Evolutionary conservation across 2,797 vertebrate genomes (phyloP), one percentile per base, ranked within the genome.

Genomic region (Antennarius maculatus): DNA sequence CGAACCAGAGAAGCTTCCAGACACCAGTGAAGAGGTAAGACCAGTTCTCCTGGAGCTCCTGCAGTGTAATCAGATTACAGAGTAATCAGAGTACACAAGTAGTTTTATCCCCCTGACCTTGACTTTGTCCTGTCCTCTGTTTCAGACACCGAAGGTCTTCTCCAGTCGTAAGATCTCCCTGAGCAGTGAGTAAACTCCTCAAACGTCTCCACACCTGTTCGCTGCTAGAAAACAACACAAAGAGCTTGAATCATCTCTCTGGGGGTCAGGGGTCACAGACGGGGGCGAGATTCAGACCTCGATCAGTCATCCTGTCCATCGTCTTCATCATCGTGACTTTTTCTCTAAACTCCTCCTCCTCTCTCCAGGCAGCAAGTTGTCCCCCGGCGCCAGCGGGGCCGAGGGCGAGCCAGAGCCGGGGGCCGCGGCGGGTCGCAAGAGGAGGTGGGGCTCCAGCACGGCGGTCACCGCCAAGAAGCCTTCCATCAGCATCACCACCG

Each of bases 401-500:
- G 91, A 94, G 48, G 88, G 88, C 2, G 94, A 95, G 66, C 94
- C 91, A 53, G 93, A 94, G 15, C 72, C 80, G 37, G 89, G 76
- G 28, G 87, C 92, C 7, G 90, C 83, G 3, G 90, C 92, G 0
- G 92, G 93, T 55, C 94, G 96, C 71, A 96, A 96, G 79, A 92
- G 96, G 79, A 94, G 95, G 68, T 97, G 96, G 96, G 96, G 96
- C 53, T 93, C 95, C 77, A 96, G 95, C 86, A 95, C 95, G 1
- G 94, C 94, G 0, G 90, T 95, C 53, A 96, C 94, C 27, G 92
- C 95, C 85, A 97, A 97, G 92, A 96, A 96, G 71, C 95, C 95
- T 13, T 96, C 95, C 54, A 95, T 97, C 89, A 97, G 95, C 86
- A 96, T 97, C 91, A 96, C 95, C 80, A 97, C 96, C 5, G 96